phyloP scores from a whole-genome alignment of 2,797 vertebrate genomes.

The Alfaro cultratus region DNA sequence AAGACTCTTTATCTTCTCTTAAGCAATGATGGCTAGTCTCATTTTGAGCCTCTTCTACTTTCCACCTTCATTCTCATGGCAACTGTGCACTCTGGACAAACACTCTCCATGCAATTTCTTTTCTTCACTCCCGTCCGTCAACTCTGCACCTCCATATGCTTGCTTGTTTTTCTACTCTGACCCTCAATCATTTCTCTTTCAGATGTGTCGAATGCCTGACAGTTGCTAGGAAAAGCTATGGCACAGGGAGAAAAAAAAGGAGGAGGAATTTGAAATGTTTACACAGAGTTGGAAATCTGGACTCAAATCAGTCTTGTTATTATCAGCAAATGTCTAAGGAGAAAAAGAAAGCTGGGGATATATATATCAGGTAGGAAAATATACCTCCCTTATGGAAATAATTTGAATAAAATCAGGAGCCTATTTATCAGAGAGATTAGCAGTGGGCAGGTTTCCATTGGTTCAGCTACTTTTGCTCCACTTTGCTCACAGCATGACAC shows the following conservation, averaged over 20 bases:
- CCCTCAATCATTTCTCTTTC: conserved; percentile 39
- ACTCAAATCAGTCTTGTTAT: conserved; percentile 50
- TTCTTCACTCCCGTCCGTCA: conserved; percentile 38
- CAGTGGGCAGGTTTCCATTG: conserved; percentile 40
- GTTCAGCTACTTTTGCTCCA: conserved; percentile 55
- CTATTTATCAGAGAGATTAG: conserved; percentile 52
- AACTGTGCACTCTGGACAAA: conserved; percentile 74
- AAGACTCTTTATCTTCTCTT: conserved; percentile 73
- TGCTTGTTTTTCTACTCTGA: conserved; percentile 37
- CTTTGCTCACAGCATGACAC: conserved; percentile 71
- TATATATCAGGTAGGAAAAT: conserved; percentile 63
- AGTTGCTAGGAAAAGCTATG: conserved; percentile 21
- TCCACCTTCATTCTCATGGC: conserved; percentile 71
- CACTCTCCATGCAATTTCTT: conserved; percentile 52
- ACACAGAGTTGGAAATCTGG: conserved; percentile 34
- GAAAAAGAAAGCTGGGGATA: conserved; percentile 30
- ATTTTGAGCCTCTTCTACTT: conserved; percentile 49
- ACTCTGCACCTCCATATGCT: conserved; percentile 30
- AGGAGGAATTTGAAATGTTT: conserved; percentile 31
- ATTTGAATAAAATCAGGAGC: conserved; percentile 43
- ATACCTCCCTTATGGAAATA: conserved; percentile 56
- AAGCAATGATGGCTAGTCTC: conserved; percentile 69
- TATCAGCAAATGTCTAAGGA: conserved; percentile 18
- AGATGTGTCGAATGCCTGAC: conserved; percentile 26
- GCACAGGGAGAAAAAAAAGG: conserved; percentile 8